Percentiles rank a stretch among this genome's conserved stretches.
Evolutionary conservation across 2,888 invertebrate species (phyloP).

Genomic region (Drosophila borealis): DNA sequence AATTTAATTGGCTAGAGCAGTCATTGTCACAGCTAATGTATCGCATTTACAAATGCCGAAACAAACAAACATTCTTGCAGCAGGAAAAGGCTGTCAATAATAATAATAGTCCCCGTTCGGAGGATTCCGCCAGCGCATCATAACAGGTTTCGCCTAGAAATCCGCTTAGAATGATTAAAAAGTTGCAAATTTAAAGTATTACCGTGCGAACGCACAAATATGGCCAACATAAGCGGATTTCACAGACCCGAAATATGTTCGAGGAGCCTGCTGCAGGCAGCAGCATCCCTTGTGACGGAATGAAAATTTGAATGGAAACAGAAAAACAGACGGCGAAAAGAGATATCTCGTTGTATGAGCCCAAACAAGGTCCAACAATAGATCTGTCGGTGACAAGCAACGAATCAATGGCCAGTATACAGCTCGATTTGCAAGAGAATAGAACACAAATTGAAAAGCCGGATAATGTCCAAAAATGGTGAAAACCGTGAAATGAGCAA

Average conservation of each 20-base stretch:
- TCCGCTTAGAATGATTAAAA: constrained; percentile 81
- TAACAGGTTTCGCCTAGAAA: constrained; percentile 68
- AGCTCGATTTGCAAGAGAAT: constrained; percentile 28
- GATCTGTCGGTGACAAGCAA: constrained; percentile 53
- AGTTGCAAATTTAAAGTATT: constrained; percentile 78
- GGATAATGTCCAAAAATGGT: constrained; percentile 53
- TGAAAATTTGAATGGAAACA: constrained; percentile 51
- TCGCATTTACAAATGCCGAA: constrained; percentile 48
- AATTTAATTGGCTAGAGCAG: constrained; percentile 54
- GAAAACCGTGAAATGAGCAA: constrained; percentile 76
- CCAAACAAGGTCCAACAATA: constrained; percentile 43
- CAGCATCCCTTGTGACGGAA: constrained; percentile 29
- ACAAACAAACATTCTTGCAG: constrained; percentile 27
- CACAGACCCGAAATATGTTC: constrained; percentile 48
- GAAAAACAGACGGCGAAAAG: constrained; percentile 46
- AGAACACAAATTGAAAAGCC: constrained; percentile 35
- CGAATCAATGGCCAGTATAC: constrained; percentile 40
- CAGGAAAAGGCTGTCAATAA: constrained; percentile 26
- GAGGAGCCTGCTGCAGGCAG: constrained; percentile 23
- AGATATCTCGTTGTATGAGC: constrained; percentile 62
- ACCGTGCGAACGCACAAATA: constrained; percentile 74
- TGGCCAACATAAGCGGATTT: constrained; percentile 75
- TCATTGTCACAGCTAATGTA: constrained; percentile 41
- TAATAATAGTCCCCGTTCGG: neutral
- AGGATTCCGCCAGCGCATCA: constrained; percentile 39